Evolutionary conservation across 92 coral and sea anemone species (phyloP).

Genomic region (Phymanthus crucifer): DNA sequence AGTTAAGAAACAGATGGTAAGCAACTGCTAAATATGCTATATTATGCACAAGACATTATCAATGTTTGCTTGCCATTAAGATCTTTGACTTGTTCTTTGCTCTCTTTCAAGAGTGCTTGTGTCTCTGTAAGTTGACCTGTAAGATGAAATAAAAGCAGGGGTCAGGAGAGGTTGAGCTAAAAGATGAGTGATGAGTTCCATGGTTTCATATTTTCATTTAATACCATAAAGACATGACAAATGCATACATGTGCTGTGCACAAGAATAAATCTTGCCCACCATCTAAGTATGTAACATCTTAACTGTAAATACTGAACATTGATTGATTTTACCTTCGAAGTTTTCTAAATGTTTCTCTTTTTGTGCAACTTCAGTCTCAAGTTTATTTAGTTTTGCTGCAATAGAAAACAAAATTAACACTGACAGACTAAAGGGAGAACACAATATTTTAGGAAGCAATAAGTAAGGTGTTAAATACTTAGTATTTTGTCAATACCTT

Average conservation of each 20-base stretch:
- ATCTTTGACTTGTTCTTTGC: conserved; percentile 47
- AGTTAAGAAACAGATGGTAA: not conserved
- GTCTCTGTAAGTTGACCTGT: conserved; percentile 79
- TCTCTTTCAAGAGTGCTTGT: conserved; percentile 48
- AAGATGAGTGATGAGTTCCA: not conserved
- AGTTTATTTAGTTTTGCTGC: conserved; percentile 60
- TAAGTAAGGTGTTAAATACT: no score
- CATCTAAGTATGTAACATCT: no score
- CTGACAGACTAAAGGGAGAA: no score
- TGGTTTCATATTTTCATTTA: not conserved
- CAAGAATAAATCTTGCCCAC: no score
- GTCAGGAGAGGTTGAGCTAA: no score
- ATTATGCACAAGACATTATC: no score
- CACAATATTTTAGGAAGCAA: not conserved
- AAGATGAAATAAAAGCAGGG: not conserved
- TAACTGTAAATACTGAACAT: not conserved
- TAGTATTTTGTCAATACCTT: no score
- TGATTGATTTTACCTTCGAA: conserved; percentile 53
- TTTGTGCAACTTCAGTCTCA: conserved; percentile 53
- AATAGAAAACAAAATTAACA: not conserved
- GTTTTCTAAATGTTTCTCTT: conserved; percentile 48
- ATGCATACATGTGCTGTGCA: no score
- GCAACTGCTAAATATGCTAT: not conserved
- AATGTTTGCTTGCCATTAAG: conserved; percentile 49
- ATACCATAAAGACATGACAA: no score